Percentiles rank a stretch among this genome's conserved stretches.
Evolutionary conservation across 1,140 invertebrate species (phyloP).

Genomic region (Panagrolaimus sp.): DNA sequence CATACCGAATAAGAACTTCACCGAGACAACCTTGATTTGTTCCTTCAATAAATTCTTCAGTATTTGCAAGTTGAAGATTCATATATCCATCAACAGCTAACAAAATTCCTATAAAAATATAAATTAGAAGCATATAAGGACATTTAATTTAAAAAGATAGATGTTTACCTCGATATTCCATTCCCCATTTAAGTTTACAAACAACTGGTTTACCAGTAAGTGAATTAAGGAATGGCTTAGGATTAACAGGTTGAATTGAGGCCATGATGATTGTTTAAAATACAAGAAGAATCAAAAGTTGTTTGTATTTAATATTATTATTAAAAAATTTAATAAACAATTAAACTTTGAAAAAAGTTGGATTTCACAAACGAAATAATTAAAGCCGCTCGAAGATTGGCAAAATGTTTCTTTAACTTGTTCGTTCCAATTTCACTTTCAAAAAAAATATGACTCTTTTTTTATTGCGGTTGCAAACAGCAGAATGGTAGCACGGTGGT

Average conservation of each 20-base stretch:
- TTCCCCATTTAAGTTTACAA: conserved; percentile 98
- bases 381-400: too few species aligned
- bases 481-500: too few species aligned
- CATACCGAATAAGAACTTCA: conserved; percentile 80
- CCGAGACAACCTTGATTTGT: conserved; percentile 84
- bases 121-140: too few species aligned
- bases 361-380: too few species aligned
- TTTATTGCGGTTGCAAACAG: too few species aligned
- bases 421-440: too few species aligned
- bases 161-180: conserved; percentile 85
- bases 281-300: too few species aligned
- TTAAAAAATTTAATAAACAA: too few species aligned
- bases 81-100: conserved; percentile 98
- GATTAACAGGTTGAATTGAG: conserved; percentile 76
- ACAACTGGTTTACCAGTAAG: conserved; percentile 93
- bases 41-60: conserved; percentile 88
- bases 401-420: too few species aligned
- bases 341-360: too few species aligned
- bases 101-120: conserved; percentile 64
- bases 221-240: conserved; percentile 96
- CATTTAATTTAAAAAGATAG: conserved; percentile 12
- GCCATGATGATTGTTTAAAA: background rate
- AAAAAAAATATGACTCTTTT: too few species aligned
- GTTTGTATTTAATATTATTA: too few species aligned
- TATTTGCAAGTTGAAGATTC: conserved; percentile 95